Percentiles rank a stretch among this genome's conserved stretches.
Evolutionary conservation across 2,797 vertebrate genomes (phyloP).

Genomic region (Salarias fasciatus): DNA sequence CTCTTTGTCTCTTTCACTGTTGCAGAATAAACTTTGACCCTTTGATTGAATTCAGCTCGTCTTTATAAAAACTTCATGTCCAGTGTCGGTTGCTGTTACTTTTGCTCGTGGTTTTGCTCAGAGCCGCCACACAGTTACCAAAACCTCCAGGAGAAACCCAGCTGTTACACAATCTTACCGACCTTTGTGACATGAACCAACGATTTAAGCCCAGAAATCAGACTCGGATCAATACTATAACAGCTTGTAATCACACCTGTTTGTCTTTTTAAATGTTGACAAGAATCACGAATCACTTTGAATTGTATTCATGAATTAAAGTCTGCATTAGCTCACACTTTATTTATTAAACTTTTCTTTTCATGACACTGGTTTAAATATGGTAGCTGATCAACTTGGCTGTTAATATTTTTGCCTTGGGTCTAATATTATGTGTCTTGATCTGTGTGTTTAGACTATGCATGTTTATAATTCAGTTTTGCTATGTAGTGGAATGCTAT

Average conservation of each 20-base stretch:
- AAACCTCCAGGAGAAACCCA: not conserved
- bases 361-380: constrained; percentile 53
- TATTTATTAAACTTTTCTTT: constrained; percentile 57
- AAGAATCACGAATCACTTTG: not conserved
- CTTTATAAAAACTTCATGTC: constrained; percentile 7
- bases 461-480: constrained; percentile 62
- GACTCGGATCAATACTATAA: constrained; percentile 7
- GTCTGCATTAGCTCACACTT: constrained; percentile 30
- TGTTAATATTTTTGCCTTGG: constrained; percentile 51
- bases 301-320: constrained; percentile 10
- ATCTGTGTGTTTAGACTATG: constrained; percentile 55
- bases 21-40: not conserved
- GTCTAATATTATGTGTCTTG: constrained; percentile 42
- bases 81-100: constrained; percentile 55
- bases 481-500: constrained; percentile 55
- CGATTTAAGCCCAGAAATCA: not conserved
- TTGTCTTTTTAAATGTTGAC: not conserved
- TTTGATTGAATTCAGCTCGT: constrained; percentile 46
- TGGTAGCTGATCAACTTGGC: constrained; percentile 34
- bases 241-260: constrained; percentile 1
- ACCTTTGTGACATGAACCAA: constrained; percentile 1
- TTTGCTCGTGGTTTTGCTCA: constrained; percentile 51
- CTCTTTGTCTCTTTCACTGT: too few relatives aligned
- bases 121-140: constrained; percentile 6
- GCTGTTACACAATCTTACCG: constrained; percentile 34